Percentiles rank a stretch among this genome's conserved stretches.
These are phyloP conservation scores for Leptodactylus fallax DNA, from an alignment of 2,797 vertebrate genomes.

Conservation along the genomic window DNA sequence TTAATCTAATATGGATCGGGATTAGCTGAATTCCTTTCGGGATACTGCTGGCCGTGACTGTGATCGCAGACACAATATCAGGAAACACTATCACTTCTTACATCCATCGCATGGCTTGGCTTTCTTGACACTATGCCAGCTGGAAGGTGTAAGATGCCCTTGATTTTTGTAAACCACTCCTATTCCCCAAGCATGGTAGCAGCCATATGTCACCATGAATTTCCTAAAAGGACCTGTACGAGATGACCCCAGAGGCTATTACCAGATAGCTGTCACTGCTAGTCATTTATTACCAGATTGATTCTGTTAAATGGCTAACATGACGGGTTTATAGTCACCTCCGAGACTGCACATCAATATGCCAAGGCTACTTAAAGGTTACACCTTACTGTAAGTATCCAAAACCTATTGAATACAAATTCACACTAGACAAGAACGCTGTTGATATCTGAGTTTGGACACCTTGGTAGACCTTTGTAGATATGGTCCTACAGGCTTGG, in stretches of 20 bases:
- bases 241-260: slow-evolving; percentile 25
- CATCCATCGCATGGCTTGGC: not conserved
- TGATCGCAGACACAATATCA: not conserved
- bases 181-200: slow-evolving; percentile 16
- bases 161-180: slow-evolving; percentile 37
- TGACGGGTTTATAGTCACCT: slow-evolving; percentile 17
- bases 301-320: slow-evolving; percentile 4
- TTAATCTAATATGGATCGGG: slow-evolving; percentile 18
- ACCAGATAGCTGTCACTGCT: slow-evolving; percentile 23
- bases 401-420: not conserved
- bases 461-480: not conserved
- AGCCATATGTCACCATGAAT: slow-evolving; percentile 45
- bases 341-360: not conserved
- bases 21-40: slow-evolving; percentile 6
- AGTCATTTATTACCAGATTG: slow-evolving; percentile 40
- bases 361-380: not conserved
- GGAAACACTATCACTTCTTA: slow-evolving; percentile 22
- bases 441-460: not conserved
- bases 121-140: slow-evolving; percentile 14
- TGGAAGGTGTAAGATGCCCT: slow-evolving; percentile 45
- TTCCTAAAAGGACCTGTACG: slow-evolving; percentile 35
- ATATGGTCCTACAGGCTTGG: not conserved
- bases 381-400: not conserved
- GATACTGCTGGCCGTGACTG: not conserved
- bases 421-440: not conserved